phyloP scores from a whole-genome alignment of 2,797 vertebrate species.

The Pipistrellus pipistrellus region DNA sequence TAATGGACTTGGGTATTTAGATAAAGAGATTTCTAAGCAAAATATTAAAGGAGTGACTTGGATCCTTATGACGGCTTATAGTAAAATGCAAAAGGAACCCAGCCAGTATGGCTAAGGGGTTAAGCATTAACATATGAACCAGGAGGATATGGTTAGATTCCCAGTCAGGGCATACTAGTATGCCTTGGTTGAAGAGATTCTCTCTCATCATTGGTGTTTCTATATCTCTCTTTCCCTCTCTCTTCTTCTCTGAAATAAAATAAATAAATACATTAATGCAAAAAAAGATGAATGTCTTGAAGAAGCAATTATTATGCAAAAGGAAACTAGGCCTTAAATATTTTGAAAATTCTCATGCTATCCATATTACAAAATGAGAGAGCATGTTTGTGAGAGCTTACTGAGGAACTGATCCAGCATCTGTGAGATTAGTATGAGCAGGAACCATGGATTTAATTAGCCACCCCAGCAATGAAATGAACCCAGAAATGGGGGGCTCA shows the following conservation, averaged over 20 bases:
- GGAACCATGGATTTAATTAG: neutral
- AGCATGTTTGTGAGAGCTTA: neutral
- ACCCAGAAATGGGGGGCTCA: neutral
- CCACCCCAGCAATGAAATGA: neutral
- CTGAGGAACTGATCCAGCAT: neutral
- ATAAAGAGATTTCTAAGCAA: neutral
- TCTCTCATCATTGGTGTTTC: too few species aligned
- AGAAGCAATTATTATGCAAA: neutral
- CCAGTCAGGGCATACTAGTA: too few species aligned
- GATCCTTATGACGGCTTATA: neutral
- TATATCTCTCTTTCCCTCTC: too few species aligned
- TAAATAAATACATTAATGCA: neutral
- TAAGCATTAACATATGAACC: too few species aligned
- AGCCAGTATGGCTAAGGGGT: too few species aligned
- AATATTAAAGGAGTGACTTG: neutral
- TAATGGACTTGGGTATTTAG: neutral
- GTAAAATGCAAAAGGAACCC: neutral
- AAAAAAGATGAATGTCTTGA: neutral
- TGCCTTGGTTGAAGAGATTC: too few species aligned
- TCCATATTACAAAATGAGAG: conserved; percentile 10
- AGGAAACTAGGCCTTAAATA: neutral
- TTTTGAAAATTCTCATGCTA: neutral
- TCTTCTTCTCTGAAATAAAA: too few species aligned
- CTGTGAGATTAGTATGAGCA: neutral
- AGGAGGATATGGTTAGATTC: too few species aligned